A percentile compares a stretch with the other conserved stretches of the same genome.
Evolutionary conservation across 1,140 invertebrate species (phyloP).

Genomic region (Lepidurus apus): DNA sequence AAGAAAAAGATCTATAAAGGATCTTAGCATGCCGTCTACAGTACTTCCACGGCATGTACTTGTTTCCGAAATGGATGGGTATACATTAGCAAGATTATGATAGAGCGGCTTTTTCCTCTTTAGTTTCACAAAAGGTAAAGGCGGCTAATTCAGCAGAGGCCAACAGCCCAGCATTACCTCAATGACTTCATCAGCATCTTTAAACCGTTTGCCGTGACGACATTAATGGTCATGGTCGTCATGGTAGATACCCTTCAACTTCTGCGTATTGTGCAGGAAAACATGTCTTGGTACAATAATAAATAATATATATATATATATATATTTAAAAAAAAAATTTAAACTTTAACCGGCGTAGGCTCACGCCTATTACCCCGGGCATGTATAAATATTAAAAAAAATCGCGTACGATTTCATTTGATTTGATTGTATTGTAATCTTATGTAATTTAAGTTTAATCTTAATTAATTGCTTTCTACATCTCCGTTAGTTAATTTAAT

Average conservation of each 20-base stretch:
- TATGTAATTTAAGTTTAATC: no score
- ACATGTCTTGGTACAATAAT: no score
- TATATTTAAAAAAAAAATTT: no score
- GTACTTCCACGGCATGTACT: not conserved
- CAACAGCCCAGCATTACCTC: slow-evolving; percentile 1
- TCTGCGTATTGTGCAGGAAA: not conserved
- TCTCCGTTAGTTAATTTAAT: no score
- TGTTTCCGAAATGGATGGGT: slow-evolving; percentile 8
- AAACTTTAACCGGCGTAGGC: no score
- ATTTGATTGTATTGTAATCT: no score
- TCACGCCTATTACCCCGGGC: no score
- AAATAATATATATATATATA: no score
- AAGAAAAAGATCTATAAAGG: not conserved
- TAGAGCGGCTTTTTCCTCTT: not conserved
- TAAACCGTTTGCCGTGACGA: slow-evolving; percentile 1
- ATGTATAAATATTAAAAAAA: no score
- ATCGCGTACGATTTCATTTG: no score
- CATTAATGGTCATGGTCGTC: slow-evolving; percentile 1
- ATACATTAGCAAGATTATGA: slow-evolving; percentile 16
- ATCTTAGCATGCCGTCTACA: not conserved
- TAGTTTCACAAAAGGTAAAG: not conserved
- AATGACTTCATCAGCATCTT: slow-evolving; percentile 20
- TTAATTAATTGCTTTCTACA: no score
- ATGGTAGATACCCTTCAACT: not conserved
- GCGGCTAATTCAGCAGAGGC: slow-evolving; percentile 16